Conservation (phyloP, 2,888 invertebrate species). For the Arctia plantaginis region DNA sequence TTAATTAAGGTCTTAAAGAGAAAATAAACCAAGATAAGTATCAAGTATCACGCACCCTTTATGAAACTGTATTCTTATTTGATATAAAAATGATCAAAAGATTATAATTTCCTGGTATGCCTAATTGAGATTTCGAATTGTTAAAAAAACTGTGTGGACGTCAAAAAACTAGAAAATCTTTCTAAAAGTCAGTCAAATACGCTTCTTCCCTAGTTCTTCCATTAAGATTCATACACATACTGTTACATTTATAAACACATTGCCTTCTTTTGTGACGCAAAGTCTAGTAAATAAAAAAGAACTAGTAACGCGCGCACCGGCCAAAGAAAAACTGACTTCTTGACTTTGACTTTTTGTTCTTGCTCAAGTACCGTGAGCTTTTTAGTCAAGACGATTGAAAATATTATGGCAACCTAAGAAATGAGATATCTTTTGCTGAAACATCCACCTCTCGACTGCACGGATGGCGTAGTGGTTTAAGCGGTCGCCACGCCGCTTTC, state of each 20-base stretch:
- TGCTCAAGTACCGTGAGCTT: background rate
- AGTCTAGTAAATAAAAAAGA: too few species aligned
- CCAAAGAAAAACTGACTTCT: too few species aligned
- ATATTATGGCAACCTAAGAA: background rate
- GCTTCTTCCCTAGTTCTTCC: too few species aligned
- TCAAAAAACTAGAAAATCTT: background rate
- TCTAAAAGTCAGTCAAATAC: background rate
- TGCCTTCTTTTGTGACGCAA: too few species aligned
- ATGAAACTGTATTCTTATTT: background rate
- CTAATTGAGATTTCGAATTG: background rate
- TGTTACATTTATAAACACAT: too few species aligned
- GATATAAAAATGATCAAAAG: background rate
- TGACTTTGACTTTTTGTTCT: background rate
- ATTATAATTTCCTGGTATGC: background rate
- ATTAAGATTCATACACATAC: background rate
- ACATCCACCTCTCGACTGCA: too few species aligned
- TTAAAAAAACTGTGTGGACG: background rate
- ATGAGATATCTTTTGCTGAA: background rate
- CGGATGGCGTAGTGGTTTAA: too few species aligned
- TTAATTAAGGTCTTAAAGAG: slow-evolving; percentile 11
- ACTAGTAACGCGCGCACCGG: too few species aligned
- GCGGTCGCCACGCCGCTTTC: too few species aligned
- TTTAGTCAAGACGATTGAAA: background rate
- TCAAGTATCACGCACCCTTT: background rate
- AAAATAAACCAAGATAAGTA: background rate